Base-by-base conservation (phyloP, 2,113 vertebrate species). In the Notothenia rossii region DNA sequence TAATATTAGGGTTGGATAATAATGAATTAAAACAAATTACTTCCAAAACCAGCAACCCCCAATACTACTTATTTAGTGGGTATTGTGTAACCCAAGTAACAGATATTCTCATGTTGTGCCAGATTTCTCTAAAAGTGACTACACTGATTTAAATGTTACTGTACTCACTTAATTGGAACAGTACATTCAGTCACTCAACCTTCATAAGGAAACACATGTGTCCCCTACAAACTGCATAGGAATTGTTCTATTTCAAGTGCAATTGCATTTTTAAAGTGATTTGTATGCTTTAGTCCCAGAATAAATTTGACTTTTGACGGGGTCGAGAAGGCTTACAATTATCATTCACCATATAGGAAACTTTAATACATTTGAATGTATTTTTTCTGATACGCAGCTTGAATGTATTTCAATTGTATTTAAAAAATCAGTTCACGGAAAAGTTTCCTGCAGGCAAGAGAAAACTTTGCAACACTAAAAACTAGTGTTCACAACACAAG, bases 141-240 rank as follows among this genome's bases (percentile, higher is more conserved):
- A 18, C 15, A 48, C 43, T 60, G 10, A 64, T 45, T 25, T 13
- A 13, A 20, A 53, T 8, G 36, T n/a, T 13, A 46, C 20, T 71
- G 45, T 69, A 10, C 70, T n/a, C 0, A 7, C 59, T 71, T 72
- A 67, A n/a, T 45, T 76, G 25, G 72, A 53, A 67, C 22, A 71
- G 18, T 56, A 33, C 63, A 15, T 48, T 49, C 50, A 76, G 40
- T 85, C 83, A 81, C 66, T 79, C 17, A 17, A 14, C n/a, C 20
- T 20, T 77, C 45, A 63, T 63, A 29, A 45, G 36, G 10, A 56
- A 72, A 63, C 20, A 22, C 12, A 9, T 48, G 59, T 6, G 12
- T 25, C 60, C 18, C 58, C 12, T 8, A 45, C 50, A 58, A 17
- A 18, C n/a, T 14, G 15, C 25, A 58, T 10, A 12, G 45, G 50